Evolutionary conservation across 2,797 vertebrate genomes (phyloP).

Genomic region (Notolabrus celidotus): DNA sequence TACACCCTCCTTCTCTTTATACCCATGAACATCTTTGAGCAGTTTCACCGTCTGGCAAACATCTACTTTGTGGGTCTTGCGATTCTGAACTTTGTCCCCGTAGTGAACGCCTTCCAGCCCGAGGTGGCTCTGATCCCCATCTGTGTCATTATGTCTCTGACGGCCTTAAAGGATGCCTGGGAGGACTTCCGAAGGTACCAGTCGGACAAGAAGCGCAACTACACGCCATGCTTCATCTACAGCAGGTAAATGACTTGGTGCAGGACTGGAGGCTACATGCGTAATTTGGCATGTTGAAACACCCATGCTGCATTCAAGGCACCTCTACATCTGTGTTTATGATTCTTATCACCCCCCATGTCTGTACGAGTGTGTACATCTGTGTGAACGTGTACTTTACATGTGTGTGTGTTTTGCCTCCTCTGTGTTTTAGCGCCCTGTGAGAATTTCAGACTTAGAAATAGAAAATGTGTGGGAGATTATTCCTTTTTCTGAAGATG

Average conservation of each 20-base stretch:
- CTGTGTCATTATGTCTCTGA: constrained; percentile 88
- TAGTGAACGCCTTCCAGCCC: constrained; percentile 93
- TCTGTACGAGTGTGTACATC: constrained; percentile 57
- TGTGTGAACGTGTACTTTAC: constrained; percentile 35
- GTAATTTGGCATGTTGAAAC: constrained; percentile 28
- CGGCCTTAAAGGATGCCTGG: constrained; percentile 93
- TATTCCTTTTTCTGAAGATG: constrained; percentile 80
- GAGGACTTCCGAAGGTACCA: constrained; percentile 92
- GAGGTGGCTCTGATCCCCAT: constrained; percentile 90
- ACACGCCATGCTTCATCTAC: constrained; percentile 87
- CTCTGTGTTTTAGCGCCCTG: constrained; percentile 74
- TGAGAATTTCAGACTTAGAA: constrained; percentile 84
- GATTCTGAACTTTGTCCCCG: constrained; percentile 91
- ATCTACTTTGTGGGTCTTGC: constrained; percentile 92
- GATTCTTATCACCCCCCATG: constrained; percentile 36
- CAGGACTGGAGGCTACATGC: background rate
- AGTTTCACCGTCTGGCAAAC: constrained; percentile 93
- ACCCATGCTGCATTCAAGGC: constrained; percentile 19
- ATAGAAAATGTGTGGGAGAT: constrained; percentile 84
- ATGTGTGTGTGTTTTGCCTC: constrained; percentile 61
- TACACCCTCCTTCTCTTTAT: constrained; percentile 90
- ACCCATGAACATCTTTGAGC: constrained; percentile 92
- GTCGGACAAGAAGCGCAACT: constrained; percentile 91
- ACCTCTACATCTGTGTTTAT: constrained; percentile 56
- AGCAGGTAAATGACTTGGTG: constrained; percentile 86